Conservation (phyloP, 2,113 vertebrate genomes). For the Nothocercus nigrocapillus region DNA sequence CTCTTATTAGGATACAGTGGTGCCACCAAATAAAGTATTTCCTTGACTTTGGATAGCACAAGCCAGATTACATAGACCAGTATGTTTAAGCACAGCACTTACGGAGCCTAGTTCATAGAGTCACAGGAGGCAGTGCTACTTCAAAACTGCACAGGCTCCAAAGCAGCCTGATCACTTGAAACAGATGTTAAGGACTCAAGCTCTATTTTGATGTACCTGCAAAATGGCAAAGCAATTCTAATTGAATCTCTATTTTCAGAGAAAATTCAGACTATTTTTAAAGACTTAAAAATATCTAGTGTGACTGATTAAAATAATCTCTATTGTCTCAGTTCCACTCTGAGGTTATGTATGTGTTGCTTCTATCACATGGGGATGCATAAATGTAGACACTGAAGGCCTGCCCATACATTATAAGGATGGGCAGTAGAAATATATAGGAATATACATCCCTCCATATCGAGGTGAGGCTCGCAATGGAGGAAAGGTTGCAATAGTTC, state of each 20-base stretch:
- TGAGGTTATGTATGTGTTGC: neutral
- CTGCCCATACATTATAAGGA: neutral
- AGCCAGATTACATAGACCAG: neutral
- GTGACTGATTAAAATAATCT: neutral
- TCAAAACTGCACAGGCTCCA: neutral
- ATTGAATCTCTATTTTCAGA: neutral
- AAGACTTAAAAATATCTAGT: neutral
- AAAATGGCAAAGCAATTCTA: neutral
- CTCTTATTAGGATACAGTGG: constrained; percentile 8
- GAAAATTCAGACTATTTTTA: neutral
- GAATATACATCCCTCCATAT: neutral
- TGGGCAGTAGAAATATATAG: rapidly evolving
- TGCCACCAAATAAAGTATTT: neutral
- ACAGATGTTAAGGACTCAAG: neutral
- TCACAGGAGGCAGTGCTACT: neutral
- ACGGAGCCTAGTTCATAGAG: rapidly evolving
- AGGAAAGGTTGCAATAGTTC: rapidly evolving
- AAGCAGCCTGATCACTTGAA: neutral
- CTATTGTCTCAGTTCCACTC: neutral
- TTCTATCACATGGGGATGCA: neutral
- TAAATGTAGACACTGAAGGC: neutral
- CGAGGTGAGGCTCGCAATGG: too few relatives aligned
- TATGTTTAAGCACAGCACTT: neutral
- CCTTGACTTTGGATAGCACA: neutral
- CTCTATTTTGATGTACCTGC: neutral